Conservation (phyloP, 2,888 invertebrate genomes). For the Pharmacophagus antenor region DNA sequence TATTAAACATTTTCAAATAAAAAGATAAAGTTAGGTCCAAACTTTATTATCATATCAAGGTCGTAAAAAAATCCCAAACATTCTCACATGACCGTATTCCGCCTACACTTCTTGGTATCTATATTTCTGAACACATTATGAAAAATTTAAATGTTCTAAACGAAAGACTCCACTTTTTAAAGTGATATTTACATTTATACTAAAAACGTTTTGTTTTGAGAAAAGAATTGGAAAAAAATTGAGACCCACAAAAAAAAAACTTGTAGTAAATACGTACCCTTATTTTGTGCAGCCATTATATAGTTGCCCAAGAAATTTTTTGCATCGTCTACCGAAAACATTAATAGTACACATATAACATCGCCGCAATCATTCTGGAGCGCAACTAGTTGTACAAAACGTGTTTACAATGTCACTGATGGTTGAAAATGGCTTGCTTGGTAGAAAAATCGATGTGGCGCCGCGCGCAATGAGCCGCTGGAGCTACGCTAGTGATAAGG, state of each 20-base stretch:
- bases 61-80: slow-evolving; percentile 57
- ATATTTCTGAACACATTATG: slow-evolving; percentile 51
- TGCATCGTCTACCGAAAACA: slow-evolving; percentile 60
- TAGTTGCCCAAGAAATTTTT: slow-evolving; percentile 48
- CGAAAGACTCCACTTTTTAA: slow-evolving; percentile 42
- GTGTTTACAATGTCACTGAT: slow-evolving; percentile 69
- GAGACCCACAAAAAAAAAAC: slow-evolving; percentile 33
- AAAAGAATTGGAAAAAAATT: slow-evolving; percentile 19
- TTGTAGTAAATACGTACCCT: slow-evolving; percentile 52
- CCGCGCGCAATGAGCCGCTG: slow-evolving; percentile 66
- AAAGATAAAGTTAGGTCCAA: slow-evolving; percentile 2
- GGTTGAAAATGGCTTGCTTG: slow-evolving; percentile 67
- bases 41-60: slow-evolving; percentile 36
- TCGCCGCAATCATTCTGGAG: slow-evolving; percentile 35
- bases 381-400: slow-evolving; percentile 51
- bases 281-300: slow-evolving; percentile 73
- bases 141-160: slow-evolving; percentile 45
- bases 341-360: slow-evolving; percentile 53
- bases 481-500: slow-evolving; percentile 60
- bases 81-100: slow-evolving; percentile 64
- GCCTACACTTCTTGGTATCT: slow-evolving; percentile 65
- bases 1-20: background rate
- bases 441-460: slow-evolving; percentile 74
- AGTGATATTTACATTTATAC: slow-evolving; percentile 41
- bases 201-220: slow-evolving; percentile 25